phyloP scores from a whole-genome alignment of 2,113 vertebrate genomes.

The Epinephelus cyanopodus region DNA sequence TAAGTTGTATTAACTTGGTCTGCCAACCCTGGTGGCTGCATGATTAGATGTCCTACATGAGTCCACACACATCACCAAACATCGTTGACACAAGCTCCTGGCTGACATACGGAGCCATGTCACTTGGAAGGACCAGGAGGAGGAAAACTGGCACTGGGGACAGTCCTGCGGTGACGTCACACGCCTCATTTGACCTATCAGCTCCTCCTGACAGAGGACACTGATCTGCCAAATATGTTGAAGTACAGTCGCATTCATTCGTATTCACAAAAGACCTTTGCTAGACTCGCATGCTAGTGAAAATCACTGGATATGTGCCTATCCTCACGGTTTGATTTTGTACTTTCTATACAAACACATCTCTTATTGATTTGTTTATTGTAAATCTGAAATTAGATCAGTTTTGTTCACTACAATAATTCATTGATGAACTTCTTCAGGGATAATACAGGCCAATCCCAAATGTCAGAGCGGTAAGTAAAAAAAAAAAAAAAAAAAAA shows the following conservation, averaged over 20 bases:
- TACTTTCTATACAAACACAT: background rate
- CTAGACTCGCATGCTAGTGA: background rate
- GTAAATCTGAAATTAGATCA: background rate
- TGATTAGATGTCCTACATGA: background rate
- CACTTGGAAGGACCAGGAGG: no score
- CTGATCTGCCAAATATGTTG: background rate
- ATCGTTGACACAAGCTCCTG: no score
- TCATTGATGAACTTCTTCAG: background rate
- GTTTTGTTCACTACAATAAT: background rate
- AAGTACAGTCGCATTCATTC: background rate
- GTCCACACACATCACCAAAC: no score
- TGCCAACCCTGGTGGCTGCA: background rate
- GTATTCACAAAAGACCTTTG: no score
- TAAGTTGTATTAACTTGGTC: no score
- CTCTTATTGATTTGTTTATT: background rate
- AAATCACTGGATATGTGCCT: background rate
- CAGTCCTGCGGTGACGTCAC: background rate
- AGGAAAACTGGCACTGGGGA: no score
- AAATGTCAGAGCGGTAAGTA: background rate
- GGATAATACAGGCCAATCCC: background rate
- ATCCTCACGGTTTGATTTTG: background rate
- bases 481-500: no score
- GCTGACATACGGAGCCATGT: no score
- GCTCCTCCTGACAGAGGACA: slow-evolving; percentile 2
- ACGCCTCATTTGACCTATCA: no score